Evolutionary conservation across 2,888 invertebrate genomes (phyloP), one percentile per base, ranked within the genome.

Genomic region (Euzophera pinguis): DNA sequence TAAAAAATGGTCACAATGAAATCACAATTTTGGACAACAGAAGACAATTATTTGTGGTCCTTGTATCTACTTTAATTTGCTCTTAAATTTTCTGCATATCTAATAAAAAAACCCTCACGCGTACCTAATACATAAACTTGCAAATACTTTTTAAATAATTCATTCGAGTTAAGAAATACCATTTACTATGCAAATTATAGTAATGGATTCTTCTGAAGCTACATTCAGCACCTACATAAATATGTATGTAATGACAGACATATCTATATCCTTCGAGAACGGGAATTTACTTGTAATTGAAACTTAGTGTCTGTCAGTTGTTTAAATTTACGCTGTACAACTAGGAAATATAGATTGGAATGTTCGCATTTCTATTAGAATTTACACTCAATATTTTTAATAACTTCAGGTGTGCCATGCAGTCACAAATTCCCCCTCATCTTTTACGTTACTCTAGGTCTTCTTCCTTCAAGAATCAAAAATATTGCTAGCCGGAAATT

Each of bases 261-360:
- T 47, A 47, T 35, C 35, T 47, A n/a, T 47, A 22, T 45, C 47
- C 35, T 32, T 7, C 16, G 22, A 38, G n/a, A 16, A 22, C 27
- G 38, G 27, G 29, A 41, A 29, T 17, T 9, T 17, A 41, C 39
- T 39, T 39, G 39, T 41, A 41, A 50, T 39, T 50, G 39, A 50
- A 50, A 39, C 13, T 14, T 29, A 32, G 4, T 50, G 14, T 27
- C 38, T 38, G 14, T 27, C 38, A 27, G 48, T 49, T 60, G 64
- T 63, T 61, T 60, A 63, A 64, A 61, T 65, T 63, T 60, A 63
- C 59, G 60, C 54, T 59, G 49, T 14, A 35, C 22, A 13, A 22
- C 5, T 16, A 22, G 10, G 12, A 38, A 48, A 48, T 38, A 27
- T 22, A 27, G 10, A 22, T n/a, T 38, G 16, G 22, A 7, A 13